These are phyloP conservation scores for Pachypsylla venusta DNA, from an alignment of 1,140 invertebrate genomes.

Conservation along the genomic window DNA sequence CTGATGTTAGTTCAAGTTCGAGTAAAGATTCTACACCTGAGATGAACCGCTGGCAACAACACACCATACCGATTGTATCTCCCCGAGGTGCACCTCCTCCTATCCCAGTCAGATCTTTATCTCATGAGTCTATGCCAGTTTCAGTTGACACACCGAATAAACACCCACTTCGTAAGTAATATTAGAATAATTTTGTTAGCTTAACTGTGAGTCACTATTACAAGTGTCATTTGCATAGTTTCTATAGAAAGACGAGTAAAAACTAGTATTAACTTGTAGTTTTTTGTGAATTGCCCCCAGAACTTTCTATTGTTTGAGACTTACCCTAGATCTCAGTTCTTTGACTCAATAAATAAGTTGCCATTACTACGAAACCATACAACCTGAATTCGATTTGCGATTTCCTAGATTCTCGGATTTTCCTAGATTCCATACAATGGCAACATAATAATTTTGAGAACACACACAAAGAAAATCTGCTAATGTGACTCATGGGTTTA, in stretches of 20 bases:
- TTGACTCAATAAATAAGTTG: not conserved
- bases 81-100: slow-evolving; percentile 22
- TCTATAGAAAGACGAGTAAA: not conserved
- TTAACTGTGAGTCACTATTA: not conserved
- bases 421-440: no score
- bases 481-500: no score
- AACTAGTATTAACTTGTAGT: not conserved
- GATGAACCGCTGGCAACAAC: slow-evolving; percentile 30
- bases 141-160: slow-evolving; percentile 12
- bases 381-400: no score
- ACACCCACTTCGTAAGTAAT: slow-evolving; percentile 12
- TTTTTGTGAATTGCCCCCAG: not conserved
- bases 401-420: no score
- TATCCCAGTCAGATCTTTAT: slow-evolving; percentile 19
- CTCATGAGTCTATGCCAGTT: slow-evolving; percentile 13
- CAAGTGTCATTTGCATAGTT: not conserved
- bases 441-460: no score
- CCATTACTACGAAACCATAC: no score
- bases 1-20: slow-evolving; percentile 11
- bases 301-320: not conserved
- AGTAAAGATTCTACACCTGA: slow-evolving; percentile 25
- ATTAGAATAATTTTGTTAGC: not conserved
- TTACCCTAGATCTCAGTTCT: not conserved
- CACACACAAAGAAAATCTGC: no score
- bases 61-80: slow-evolving; percentile 25